Conservation (phyloP, 2,888 invertebrate species). For the Ctenicera cuprea region DNA sequence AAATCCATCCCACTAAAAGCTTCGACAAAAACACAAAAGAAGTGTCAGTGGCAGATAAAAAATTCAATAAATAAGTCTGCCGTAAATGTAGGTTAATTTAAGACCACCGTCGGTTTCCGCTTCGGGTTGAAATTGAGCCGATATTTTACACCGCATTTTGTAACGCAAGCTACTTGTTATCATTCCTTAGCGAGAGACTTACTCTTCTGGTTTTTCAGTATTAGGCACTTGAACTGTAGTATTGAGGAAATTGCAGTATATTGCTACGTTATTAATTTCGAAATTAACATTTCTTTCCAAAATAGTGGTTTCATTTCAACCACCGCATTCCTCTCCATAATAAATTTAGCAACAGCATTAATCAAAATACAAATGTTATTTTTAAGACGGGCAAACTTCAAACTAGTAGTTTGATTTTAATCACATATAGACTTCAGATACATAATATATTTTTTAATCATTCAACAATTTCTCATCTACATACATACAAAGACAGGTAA, state of each 20-base stretch:
- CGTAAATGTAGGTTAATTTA: slow-evolving; percentile 52
- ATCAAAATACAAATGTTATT: no score
- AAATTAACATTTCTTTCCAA: no score
- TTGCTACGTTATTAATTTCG: not conserved
- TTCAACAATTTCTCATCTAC: no score
- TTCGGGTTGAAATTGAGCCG: slow-evolving; percentile 46
- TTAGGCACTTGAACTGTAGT: not conserved
- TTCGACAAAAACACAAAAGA: slow-evolving; percentile 47
- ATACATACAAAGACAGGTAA: no score
- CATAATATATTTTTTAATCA: no score
- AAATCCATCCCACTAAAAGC: slow-evolving; percentile 46
- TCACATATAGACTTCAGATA: no score
- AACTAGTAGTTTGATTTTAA: no score
- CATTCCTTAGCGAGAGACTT: slow-evolving; percentile 25
- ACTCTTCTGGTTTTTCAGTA: not conserved
- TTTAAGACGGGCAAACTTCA: no score
- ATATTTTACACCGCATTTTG: slow-evolving; percentile 47
- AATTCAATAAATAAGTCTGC: slow-evolving; percentile 49
- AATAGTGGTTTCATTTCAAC: no score
- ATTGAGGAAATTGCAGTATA: not conserved
- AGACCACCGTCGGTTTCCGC: slow-evolving; percentile 40
- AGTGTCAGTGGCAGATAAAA: slow-evolving; percentile 49
- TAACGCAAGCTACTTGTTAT: slow-evolving; percentile 44
- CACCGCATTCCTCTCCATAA: no score
- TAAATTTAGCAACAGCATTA: no score